These are phyloP conservation scores for Apteryx owenii DNA, from an alignment of 2,113 vertebrate species.

Conservation along the genomic window DNA sequence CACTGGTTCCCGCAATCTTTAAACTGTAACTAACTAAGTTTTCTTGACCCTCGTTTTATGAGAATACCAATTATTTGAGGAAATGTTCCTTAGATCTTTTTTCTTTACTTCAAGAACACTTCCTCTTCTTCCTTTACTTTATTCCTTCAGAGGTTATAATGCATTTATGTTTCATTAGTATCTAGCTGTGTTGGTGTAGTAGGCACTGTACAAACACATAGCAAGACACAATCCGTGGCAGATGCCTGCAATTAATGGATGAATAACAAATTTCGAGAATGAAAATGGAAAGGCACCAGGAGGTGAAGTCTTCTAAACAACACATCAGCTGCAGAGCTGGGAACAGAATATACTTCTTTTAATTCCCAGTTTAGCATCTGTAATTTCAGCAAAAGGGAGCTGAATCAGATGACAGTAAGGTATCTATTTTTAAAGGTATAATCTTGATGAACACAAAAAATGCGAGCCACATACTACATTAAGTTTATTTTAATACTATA, in stretches of 20 bases:
- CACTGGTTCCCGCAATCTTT: neutral
- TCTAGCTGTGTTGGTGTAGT: neutral
- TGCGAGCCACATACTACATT: neutral
- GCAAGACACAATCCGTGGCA: neutral
- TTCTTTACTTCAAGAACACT: neutral
- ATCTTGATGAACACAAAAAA: neutral
- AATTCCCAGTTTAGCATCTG: neutral
- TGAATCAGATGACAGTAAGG: neutral
- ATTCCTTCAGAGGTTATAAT: neutral
- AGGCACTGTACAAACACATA: neutral
- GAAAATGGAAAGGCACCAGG: neutral
- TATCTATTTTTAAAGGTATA: neutral
- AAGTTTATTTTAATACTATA: too few species aligned
- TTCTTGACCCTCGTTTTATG: neutral
- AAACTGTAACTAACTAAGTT: neutral
- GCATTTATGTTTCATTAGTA: neutral
- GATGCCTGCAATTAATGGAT: neutral
- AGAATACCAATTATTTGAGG: neutral
- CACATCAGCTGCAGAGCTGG: neutral
- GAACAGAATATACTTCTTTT: neutral
- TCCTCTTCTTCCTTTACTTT: neutral
- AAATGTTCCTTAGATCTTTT: neutral
- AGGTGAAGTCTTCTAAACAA: neutral
- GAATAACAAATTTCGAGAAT: neutral
- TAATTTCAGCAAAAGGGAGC: neutral